Conservation (phyloP, 2,888 invertebrate genomes). For the Entomobrya proxima region DNA sequence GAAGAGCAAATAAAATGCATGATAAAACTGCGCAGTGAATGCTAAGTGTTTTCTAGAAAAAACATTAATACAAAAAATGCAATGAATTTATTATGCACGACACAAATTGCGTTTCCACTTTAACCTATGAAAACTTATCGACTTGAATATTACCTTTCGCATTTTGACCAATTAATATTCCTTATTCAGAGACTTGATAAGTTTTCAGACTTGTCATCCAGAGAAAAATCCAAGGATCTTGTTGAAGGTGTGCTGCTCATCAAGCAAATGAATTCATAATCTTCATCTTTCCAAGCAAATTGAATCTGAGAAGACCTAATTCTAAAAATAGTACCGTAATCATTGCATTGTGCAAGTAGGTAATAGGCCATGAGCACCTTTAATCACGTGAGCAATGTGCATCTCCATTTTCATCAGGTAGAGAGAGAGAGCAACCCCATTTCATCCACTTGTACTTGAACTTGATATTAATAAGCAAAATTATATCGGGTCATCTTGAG, state of each 20-base stretch:
- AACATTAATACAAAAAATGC: not conserved
- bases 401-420: too few relatives aligned
- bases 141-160: slow-evolving; percentile 6
- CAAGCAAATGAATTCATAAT: slow-evolving; percentile 14
- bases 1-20: not conserved
- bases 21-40: not conserved
- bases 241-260: not conserved
- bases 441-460: not conserved
- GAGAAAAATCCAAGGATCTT: not conserved
- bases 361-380: not conserved
- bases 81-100: not conserved
- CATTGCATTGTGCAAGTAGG: not conserved
- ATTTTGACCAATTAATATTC: not conserved
- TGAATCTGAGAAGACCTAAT: not conserved
- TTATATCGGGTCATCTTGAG: not conserved
- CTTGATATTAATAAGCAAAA: not conserved
- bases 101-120: not conserved
- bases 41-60: slow-evolving; percentile 25
- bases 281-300: not conserved
- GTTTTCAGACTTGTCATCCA: too few relatives aligned
- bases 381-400: not conserved
- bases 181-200: too few relatives aligned
- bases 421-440: not conserved
- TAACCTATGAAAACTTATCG: not conserved
- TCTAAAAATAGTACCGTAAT: not conserved